These are phyloP conservation scores for Nephrotoma guestfalica DNA, from an alignment of 2,888 invertebrate species.

Conservation along the genomic window DNA sequence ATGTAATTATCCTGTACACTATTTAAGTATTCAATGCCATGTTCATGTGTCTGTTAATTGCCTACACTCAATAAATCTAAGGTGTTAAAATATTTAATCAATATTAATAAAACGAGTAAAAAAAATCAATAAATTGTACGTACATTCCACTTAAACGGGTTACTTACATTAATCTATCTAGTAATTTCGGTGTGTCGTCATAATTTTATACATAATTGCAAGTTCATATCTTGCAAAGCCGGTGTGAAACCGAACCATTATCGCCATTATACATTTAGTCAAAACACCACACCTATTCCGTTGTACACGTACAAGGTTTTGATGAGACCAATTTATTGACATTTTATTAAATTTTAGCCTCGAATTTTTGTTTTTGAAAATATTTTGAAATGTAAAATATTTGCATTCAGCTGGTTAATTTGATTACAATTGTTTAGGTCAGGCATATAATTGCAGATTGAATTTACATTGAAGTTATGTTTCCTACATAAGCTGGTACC, in stretches of 20 bases:
- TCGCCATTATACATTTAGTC: too few species aligned
- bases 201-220: too few species aligned
- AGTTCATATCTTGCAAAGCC: too few species aligned
- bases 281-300: neutral
- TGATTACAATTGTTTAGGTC: neutral
- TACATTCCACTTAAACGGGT: neutral
- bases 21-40: neutral
- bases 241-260: neutral
- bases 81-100: neutral
- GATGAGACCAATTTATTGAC: neutral
- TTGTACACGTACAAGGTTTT: neutral
- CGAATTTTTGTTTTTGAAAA: neutral
- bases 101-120: neutral
- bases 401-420: neutral
- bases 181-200: too few species aligned
- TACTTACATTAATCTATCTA: neutral
- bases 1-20: neutral
- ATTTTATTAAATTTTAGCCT: neutral
- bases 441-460: neutral
- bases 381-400: neutral
- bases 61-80: neutral
- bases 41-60: neutral
- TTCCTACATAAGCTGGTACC: too few species aligned
- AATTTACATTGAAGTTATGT: too few species aligned
- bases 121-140: neutral